Base-by-base conservation (phyloP, 2,113 vertebrate genomes). In the Nanger granti region DNA sequence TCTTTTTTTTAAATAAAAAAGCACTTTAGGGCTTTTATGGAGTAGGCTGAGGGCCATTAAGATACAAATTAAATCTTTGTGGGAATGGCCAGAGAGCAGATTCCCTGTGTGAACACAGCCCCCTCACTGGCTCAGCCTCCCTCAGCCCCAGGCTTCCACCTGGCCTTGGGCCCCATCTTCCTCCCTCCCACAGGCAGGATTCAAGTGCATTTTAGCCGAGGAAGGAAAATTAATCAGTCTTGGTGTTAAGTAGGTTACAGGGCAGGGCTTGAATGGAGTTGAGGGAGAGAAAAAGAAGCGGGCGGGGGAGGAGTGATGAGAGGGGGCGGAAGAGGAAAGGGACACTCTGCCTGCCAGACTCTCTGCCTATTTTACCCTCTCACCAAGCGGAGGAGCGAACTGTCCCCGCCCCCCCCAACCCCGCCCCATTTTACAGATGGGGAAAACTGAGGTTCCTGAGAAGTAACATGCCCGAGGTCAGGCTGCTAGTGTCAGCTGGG, bases 11-110 rank as follows among this genome's bases (percentile, higher is more conserved):
- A 89, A 98, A 98, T 98, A 97, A 97, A 98, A 97, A 98, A 92
- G 97, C 97, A 98, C 98, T 99, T 99, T 97, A 98, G 96, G 94
- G 98, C 98, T 99, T 99, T 99, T 98, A 98, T 95, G 97, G 98
- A 98, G 89, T 97, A 99, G 97, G 94, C 95, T 98, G 79, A 31
- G 89, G 92, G 98, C 98, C 98, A 99, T 98, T 99, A 99, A 98
- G 98, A 99, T 98, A 98, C 98, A 99, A 99, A 99, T 99, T 98
- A 99, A 99, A 98, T 98, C 97, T 97, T 98, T 98, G 97, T 98
- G 97, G 97, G 95, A 97, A 93, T 93, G 98, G 97, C 89, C 94
- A 94, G 98, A 99, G 97, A 98, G 98, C 97, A 52, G 96, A 83
- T 98, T 97, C 97, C 89, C 92, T 98, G 98, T 97, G 96, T 97